Percentiles rank a stretch among this genome's conserved stretches.
Evolutionary conservation across 2,797 vertebrate genomes (phyloP).

Genomic region (Rallus crepitans): DNA sequence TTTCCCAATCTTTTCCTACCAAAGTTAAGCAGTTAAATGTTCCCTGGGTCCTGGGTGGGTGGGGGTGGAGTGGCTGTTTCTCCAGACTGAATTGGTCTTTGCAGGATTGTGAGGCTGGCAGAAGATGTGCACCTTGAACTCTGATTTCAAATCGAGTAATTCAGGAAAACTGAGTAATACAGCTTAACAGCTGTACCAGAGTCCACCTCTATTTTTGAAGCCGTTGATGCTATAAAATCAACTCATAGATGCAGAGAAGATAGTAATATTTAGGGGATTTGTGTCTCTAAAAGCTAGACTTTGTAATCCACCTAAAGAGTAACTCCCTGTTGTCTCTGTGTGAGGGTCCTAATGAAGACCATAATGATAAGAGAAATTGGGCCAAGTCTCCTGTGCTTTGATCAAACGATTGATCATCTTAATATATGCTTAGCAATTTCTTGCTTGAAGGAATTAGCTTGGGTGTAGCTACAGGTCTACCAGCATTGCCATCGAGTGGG

Average conservation of each 20-base stretch:
- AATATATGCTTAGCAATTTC: not conserved
- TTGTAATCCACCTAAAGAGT: accelerated
- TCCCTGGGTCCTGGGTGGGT: not conserved
- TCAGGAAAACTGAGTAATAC: not conserved
- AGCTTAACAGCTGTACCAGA: not conserved
- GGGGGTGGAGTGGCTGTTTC: not conserved
- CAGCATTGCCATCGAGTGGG: not conserved
- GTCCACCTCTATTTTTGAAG: not conserved
- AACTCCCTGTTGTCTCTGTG: not conserved
- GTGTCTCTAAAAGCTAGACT: not conserved
- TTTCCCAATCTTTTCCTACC: not conserved
- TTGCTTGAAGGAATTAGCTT: not conserved
- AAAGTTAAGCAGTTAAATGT: not conserved
- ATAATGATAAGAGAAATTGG: not conserved
- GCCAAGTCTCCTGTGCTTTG: not conserved
- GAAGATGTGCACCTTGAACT: accelerated
- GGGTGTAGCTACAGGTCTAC: constrained; percentile 59
- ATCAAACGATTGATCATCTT: not conserved
- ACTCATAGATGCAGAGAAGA: not conserved
- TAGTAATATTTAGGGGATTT: not conserved
- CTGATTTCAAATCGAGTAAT: not conserved
- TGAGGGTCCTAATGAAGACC: not conserved
- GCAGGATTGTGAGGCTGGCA: not conserved
- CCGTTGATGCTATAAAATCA: not conserved
- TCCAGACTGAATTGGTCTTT: not conserved